Evolutionary conservation across 2,797 vertebrate species (phyloP), one percentile per base, ranked within the genome.

Genomic region (Gouania willdenowi): DNA sequence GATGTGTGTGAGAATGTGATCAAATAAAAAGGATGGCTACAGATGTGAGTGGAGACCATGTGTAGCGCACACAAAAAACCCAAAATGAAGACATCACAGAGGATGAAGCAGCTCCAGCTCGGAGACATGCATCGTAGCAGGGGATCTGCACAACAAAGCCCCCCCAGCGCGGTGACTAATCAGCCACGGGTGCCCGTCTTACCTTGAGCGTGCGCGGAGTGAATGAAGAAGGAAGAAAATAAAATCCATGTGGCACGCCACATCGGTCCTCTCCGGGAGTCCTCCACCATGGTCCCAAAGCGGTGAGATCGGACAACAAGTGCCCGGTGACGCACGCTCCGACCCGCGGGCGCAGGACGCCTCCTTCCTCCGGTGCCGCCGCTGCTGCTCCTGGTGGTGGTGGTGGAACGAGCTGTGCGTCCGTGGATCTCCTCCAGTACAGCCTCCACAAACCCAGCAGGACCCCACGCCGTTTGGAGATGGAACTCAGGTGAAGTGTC

Each of bases 171-270:
- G 38, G 5, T 35, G 48, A 24, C 35, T 31, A 25, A 35, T 25
- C 24, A 8, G 27, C 8, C 22, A 15, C 36, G 28, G 33, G 4
- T 30, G 25, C 10, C 32, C 27, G 9, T 50, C 77, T 78, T 85
- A 90, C 88, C 88, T 88, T 90, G 88, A 62, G 85, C 82, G 38
- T 29, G 54, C 4, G 82, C 43, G 67, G 57, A 58, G 60, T 75
- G 77, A 43, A 76, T 43, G 29, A 84, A 44, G 54, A 78, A 49
- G 59, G 68, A 67, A 44, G 86, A 67, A 71, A 76, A 81, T 88
- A 89, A 77, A 80, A 89, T 90, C 88, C 88, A 88, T 78, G 81
- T 73, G 68, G 64, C 74, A 61, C 77, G 75, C 81, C 77, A 66
- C 81, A 71, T 77, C 60, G 74, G 75, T 69, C 71, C 33, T 34